phyloP scores from a whole-genome alignment of 2,797 vertebrate species.

The Onychomys leucogaster region DNA sequence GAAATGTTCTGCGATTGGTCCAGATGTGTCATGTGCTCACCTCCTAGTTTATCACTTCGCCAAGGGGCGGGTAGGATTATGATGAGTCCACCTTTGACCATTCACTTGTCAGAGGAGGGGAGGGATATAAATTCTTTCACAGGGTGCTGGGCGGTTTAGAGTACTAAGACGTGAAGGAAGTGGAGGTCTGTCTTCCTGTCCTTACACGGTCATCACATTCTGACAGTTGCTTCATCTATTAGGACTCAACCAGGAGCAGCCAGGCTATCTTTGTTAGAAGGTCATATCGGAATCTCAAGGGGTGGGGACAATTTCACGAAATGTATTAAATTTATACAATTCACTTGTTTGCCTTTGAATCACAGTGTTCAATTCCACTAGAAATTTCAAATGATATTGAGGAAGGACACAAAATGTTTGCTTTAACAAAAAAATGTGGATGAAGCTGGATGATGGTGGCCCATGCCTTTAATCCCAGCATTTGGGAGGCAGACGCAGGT shows the following conservation, averaged over 20 bases:
- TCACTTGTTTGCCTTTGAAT: slow-evolving; percentile 38
- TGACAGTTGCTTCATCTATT: not conserved
- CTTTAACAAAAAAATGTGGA: not conserved
- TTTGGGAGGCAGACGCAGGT: too few species aligned
- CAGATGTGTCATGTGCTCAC: not conserved
- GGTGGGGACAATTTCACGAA: not conserved
- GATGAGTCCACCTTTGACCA: not conserved
- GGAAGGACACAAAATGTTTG: not conserved
- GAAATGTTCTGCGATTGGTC: not conserved
- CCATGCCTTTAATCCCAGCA: too few species aligned
- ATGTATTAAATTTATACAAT: not conserved
- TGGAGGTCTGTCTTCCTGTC: not conserved
- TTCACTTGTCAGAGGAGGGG: not conserved
- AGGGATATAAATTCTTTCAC: not conserved
- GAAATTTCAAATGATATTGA: slow-evolving; percentile 38
- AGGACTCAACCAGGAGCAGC: not conserved
- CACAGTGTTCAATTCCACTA: not conserved
- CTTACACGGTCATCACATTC: not conserved
- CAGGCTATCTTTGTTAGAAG: not conserved
- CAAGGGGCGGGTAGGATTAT: not conserved
- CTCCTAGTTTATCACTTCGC: not conserved
- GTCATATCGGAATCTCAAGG: not conserved
- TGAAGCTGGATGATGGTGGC: too few species aligned
- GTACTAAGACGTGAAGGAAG: not conserved
- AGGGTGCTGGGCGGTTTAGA: too few species aligned